Base-by-base conservation (phyloP, 2,113 vertebrate species). In the Montifringilla adamsi region DNA sequence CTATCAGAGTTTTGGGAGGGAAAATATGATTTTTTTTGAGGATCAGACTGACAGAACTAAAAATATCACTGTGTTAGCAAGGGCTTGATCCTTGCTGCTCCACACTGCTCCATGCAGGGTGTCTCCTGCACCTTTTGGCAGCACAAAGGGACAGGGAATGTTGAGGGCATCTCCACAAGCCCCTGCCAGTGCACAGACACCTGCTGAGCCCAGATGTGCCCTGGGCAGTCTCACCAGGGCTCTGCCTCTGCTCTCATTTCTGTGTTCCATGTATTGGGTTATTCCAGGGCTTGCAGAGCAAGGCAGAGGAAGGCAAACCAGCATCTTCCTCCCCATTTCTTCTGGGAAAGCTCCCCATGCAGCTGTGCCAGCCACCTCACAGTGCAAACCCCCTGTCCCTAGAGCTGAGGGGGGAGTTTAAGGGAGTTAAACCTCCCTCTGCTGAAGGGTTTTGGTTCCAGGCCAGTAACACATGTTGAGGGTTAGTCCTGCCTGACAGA, bases 261-360 rank as follows among this genome's bases (percentile, higher is more conserved):
- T 69, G 11, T 3, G 0, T 39, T 68, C 6, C 0, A 3, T 0
- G 0, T 2, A 11, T 1, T 46, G 60, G 12, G 41, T 72, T 89
- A 37, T 44, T 75, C 52, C 70, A 72, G 60, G 23, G 47, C 46
- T 47, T 78, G 63, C 39, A 73, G 70, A 64, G 44, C 10, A 20
- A 60, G 31, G 44, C 9, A 76, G 44, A 47, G 55, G 55, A 87
- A 72, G 47, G 27, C 27, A 66, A 87, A 73, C 18, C 67, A 66
- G 37, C 10, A 7, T 39, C 46, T 64, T 86, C 33, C 46, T 86
- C 27, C 62, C 28, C 14, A 3, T 33, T 82, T 72, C 53, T 79
- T 46, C 59, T 90, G 84, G 77, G 81, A 92, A 93, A 87, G 62
- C 58, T 77, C 81, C 50, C 50, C 30, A 1, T 0, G 21, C 69